These are phyloP conservation scores for Oligia fasciuncula DNA, from an alignment of 2,888 invertebrate genomes.

Conservation along the genomic window DNA sequence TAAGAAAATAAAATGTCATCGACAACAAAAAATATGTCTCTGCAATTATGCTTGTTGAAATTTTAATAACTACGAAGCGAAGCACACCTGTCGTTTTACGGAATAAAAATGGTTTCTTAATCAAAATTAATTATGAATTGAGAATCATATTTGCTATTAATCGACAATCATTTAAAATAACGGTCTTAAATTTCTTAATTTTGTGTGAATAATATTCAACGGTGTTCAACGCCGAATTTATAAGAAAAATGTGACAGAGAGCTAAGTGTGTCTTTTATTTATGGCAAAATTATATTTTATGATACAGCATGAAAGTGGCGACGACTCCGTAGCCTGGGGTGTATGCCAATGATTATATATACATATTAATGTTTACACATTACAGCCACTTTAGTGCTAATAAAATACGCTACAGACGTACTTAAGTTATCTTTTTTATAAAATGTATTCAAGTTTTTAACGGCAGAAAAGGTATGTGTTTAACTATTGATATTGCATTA, in stretches of 20 bases:
- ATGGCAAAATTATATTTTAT: conserved; percentile 21
- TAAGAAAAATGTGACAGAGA: conserved; percentile 15
- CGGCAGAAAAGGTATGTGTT: neutral
- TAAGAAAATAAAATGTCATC: conserved; percentile 25
- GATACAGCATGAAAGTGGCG: conserved; percentile 12
- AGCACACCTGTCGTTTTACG: conserved; percentile 40
- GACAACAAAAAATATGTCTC: conserved; percentile 13
- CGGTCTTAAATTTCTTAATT: conserved; percentile 38
- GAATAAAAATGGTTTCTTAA: conserved; percentile 54
- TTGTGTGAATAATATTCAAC: conserved; percentile 25
- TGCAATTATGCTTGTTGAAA: conserved; percentile 34
- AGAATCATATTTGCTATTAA: conserved; percentile 25
- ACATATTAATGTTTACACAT: conserved; percentile 26
- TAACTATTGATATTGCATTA: neutral
- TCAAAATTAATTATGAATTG: conserved; percentile 38
- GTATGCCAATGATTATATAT: conserved; percentile 10
- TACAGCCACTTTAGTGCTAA: conserved; percentile 11
- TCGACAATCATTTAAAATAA: conserved; percentile 30
- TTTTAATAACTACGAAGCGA: conserved; percentile 29
- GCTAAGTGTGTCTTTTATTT: conserved; percentile 22
- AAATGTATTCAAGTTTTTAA: neutral
- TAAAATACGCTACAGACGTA: neutral
- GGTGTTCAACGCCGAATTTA: neutral
- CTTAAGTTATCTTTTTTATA: neutral
- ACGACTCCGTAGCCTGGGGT: neutral